These are phyloP conservation scores for Synanceia verrucosa DNA, from an alignment of 2,797 vertebrate species.

Conservation along the genomic window DNA sequence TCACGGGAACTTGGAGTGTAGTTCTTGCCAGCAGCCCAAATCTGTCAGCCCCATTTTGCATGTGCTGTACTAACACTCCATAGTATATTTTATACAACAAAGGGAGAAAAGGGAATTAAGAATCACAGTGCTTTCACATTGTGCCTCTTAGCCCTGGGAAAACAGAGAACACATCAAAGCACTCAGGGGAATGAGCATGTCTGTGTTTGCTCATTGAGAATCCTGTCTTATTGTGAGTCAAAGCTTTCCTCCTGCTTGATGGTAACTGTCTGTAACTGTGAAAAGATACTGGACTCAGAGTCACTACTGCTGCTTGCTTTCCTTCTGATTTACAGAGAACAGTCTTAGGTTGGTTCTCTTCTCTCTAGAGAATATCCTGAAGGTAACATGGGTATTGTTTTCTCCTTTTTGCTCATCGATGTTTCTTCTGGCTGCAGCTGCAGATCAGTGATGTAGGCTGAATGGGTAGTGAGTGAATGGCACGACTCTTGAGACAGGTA, in stretches of 20 bases:
- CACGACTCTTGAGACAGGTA: too few relatives aligned
- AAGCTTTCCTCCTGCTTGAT: slow-evolving; percentile 11
- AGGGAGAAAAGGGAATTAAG: slow-evolving; percentile 47
- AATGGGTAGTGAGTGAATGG: too few relatives aligned
- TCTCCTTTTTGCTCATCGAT: not conserved
- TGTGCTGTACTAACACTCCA: slow-evolving; percentile 48
- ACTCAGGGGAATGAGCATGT: slow-evolving; percentile 8
- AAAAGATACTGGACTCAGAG: slow-evolving; percentile 5
- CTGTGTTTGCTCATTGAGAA: slow-evolving; percentile 39
- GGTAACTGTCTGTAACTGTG: slow-evolving; percentile 25
- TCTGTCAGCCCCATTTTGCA: slow-evolving; percentile 28
- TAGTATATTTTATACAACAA: slow-evolving; percentile 5
- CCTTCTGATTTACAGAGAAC: slow-evolving; percentile 34
- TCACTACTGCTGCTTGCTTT: slow-evolving; percentile 2
- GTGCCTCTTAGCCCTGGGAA: slow-evolving; percentile 24
- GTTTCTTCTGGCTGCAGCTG: not conserved
- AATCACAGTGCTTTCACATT: slow-evolving; percentile 37
- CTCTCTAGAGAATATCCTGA: not conserved
- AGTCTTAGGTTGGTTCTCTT: not conserved
- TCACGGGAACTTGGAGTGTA: slow-evolving; percentile 3
- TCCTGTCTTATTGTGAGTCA: not conserved
- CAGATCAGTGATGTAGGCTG: not conserved
- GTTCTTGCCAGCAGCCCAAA: slow-evolving; percentile 40
- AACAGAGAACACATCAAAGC: slow-evolving; percentile 44
- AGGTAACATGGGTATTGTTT: not conserved